Base-by-base conservation (phyloP, 1,140 invertebrate species). In the Drosophila yakuba region DNA sequence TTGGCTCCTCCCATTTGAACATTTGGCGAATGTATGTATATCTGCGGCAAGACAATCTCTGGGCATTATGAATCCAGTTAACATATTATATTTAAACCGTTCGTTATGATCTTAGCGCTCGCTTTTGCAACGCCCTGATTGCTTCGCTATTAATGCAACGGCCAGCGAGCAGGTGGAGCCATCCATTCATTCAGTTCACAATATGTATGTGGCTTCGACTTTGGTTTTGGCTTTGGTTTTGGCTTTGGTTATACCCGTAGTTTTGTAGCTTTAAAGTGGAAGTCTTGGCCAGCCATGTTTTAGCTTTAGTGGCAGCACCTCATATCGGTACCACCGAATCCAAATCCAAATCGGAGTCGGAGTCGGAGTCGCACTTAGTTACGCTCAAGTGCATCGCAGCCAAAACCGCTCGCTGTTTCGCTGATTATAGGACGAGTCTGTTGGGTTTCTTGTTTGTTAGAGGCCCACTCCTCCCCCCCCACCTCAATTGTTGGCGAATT, bases 81-180 rank as follows among this genome's bases (percentile, higher is more conserved):
- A 88, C 82, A 86, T 86, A 86, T 86, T 86, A 69, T 81, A 88
- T 82, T 86, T 74, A 86, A 86, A 82, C 82, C 82, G 82, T 88
- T 86, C 82, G 82, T 86, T 86, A 86, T 86, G 82, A 86, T 82
- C 83, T 86, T 69, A 72, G 74, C 82, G 83, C 83, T 86, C 69
- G 82, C 83, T 86, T 81, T 75, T 86, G 83, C 83, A 82, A 86
- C 83, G 82, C 82, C 82, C 82, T 86, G 82, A 86, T 86, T 86
- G 83, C 83, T 86, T 75, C 83, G 78, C 83, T 86, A 86, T 85
- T 86, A 86, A 86, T 86, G 82, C 78, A 85, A 74, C 73, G 67
- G 73, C 80, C 82, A 79, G 68, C 82, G 60, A 78, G 66, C 80
- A 64, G 69, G 73, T 73, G 69, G 56, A 74, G 71, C 69, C 41